Evolutionary conservation across 2,888 invertebrate genomes (phyloP).

Genomic region (Phortica okadai): DNA sequence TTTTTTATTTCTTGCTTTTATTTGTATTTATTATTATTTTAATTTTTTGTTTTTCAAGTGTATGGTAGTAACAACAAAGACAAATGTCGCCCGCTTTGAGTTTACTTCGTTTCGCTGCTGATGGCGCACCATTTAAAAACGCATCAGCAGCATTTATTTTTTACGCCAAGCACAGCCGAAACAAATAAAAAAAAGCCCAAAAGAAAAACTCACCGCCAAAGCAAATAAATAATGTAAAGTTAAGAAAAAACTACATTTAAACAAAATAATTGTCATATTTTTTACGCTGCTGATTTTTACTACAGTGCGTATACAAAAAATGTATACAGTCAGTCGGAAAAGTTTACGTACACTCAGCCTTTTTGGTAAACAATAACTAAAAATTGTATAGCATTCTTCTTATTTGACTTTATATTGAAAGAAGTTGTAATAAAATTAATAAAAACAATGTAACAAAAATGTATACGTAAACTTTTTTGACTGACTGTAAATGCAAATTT

Average conservation of each 20-base stretch:
- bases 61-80: slow-evolving; percentile 8
- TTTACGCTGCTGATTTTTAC: neutral
- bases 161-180: slow-evolving; percentile 6
- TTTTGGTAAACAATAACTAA: too few species aligned
- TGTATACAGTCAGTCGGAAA: too few species aligned
- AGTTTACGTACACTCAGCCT: too few species aligned
- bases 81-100: slow-evolving; percentile 2
- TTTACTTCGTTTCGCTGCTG: slow-evolving; percentile 10
- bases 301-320: too few species aligned
- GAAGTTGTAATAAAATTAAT: too few species aligned
- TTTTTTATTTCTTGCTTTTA: neutral
- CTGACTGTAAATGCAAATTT: too few species aligned
- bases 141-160: slow-evolving; percentile 49
- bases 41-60: slow-evolving; percentile 48
- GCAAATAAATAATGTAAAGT: neutral
- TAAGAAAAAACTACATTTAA: slow-evolving; percentile 19
- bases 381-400: too few species aligned
- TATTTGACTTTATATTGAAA: too few species aligned
- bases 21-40: neutral
- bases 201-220: neutral
- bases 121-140: slow-evolving; percentile 59
- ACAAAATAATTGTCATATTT: slow-evolving; percentile 31
- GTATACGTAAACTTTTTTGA: too few species aligned
- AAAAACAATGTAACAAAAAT: too few species aligned
- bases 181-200: slow-evolving; percentile 30